Evolutionary conservation across 2,888 invertebrate genomes (phyloP).

Genomic region (Drosophila mimetica): DNA sequence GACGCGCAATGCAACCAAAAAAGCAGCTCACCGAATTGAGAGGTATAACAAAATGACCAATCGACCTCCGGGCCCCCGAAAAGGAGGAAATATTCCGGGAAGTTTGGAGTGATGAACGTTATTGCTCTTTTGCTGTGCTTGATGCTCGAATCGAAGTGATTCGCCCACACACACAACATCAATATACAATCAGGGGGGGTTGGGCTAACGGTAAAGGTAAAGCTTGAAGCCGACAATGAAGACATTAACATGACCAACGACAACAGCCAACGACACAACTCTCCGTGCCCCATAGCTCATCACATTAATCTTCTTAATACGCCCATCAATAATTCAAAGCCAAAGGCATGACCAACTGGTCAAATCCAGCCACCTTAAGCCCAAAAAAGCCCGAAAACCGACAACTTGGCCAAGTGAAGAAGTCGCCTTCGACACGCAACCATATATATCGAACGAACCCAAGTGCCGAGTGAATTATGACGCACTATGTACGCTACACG

Average conservation of each 20-base stretch:
- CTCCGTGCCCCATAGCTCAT: constrained; percentile 65
- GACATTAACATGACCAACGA: constrained; percentile 78
- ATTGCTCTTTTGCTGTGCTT: constrained; percentile 52
- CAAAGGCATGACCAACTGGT: constrained; percentile 71
- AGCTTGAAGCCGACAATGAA: constrained; percentile 76
- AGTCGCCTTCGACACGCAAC: constrained; percentile 64
- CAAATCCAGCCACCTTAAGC: constrained; percentile 10
- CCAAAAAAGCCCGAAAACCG: constrained; percentile 11
- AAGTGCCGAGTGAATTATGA: constrained; percentile 77
- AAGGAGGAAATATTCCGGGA: constrained; percentile 8
- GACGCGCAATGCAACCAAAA: constrained; percentile 68
- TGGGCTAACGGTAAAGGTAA: constrained; percentile 66
- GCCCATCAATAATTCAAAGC: constrained; percentile 80
- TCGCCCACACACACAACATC: constrained; percentile 34
- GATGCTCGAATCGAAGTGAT: constrained; percentile 59
- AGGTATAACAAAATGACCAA: constrained; percentile 67
- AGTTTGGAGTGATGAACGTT: constrained; percentile 66
- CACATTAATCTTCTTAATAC: constrained; percentile 79
- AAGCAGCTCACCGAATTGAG: constrained; percentile 29
- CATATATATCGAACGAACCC: constrained; percentile 35
- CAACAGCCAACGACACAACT: constrained; percentile 68
- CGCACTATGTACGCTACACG: constrained; percentile 50
- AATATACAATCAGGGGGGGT: constrained; percentile 30
- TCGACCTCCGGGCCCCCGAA: constrained; percentile 64
- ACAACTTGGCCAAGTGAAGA: constrained; percentile 36